Evolutionary conservation across 2,888 invertebrate species (phyloP).

Genomic region (Spilarctia lutea): DNA sequence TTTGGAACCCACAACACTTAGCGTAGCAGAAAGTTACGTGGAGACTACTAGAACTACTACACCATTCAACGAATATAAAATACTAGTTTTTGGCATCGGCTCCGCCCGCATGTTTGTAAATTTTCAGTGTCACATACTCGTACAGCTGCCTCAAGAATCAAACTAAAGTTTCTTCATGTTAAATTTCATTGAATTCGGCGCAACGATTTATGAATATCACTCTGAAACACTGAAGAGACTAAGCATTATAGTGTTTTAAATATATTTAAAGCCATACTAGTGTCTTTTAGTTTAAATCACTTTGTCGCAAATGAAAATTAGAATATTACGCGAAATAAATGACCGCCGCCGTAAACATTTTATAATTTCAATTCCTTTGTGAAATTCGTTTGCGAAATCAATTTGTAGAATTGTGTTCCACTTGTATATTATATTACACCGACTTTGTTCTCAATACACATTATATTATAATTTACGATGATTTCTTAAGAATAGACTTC

Average conservation of each 20-base stretch:
- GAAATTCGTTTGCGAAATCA: background rate
- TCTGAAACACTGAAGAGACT: too few relatives aligned
- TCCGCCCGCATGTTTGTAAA: too few relatives aligned
- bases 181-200: too few relatives aligned
- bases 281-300: background rate
- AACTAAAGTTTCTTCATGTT: too few relatives aligned
- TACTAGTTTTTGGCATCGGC: too few relatives aligned
- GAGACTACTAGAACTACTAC: too few relatives aligned
- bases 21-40: too few relatives aligned
- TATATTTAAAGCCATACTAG: background rate
- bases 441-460: background rate
- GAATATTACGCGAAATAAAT: slow-evolving; percentile 2
- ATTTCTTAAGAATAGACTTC: background rate
- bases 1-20: too few relatives aligned
- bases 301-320: background rate
- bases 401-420: background rate
- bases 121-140: too few relatives aligned
- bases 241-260: background rate
- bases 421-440: slow-evolving; percentile 4
- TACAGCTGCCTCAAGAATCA: too few relatives aligned
- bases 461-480: background rate
- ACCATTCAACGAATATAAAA: too few relatives aligned
- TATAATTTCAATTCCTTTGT: slow-evolving; percentile 7
- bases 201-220: too few relatives aligned
- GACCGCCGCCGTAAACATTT: background rate